phyloP scores from a whole-genome alignment of 2,888 invertebrate species.

The Micropterix aruncella region DNA sequence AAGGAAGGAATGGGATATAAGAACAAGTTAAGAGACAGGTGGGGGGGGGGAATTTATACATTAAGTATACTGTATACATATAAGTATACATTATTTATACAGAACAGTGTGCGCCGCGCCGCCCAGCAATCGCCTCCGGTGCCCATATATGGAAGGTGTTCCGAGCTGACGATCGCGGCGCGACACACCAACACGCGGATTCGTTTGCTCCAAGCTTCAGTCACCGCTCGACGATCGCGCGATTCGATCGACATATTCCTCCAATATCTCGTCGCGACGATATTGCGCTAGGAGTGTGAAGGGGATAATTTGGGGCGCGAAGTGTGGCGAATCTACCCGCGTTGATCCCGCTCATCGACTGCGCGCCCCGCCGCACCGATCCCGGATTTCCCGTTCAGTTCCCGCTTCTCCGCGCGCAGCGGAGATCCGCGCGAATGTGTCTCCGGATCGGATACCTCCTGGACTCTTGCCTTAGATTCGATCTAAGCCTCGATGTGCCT shows the following conservation, averaged over 20 bases:
- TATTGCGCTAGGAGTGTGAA: not conserved
- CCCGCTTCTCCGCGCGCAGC: not conserved
- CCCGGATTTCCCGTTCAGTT: too few species aligned
- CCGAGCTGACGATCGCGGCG: not conserved
- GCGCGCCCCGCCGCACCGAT: not conserved
- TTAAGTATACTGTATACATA: too few species aligned
- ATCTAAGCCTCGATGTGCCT: too few species aligned
- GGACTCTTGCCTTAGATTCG: too few species aligned
- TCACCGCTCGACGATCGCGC: not conserved
- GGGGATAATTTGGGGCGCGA: too few species aligned
- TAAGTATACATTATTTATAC: too few species aligned
- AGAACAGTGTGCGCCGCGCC: not conserved
- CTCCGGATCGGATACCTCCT: not conserved
- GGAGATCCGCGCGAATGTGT: not conserved
- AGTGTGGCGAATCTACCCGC: not conserved
- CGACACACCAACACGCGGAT: not conserved
- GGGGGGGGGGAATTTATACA: too few species aligned
- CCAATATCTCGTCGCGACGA: not conserved
- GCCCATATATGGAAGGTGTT: not conserved
- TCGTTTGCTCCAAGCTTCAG: not conserved
- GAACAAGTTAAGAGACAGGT: too few species aligned
- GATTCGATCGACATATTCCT: not conserved
- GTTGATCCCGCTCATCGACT: not conserved
- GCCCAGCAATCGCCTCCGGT: not conserved
- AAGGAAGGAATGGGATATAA: too few species aligned